Evolutionary conservation across 2,797 vertebrate genomes (phyloP).

Genomic region (Helicolenus hilgendorfi): DNA sequence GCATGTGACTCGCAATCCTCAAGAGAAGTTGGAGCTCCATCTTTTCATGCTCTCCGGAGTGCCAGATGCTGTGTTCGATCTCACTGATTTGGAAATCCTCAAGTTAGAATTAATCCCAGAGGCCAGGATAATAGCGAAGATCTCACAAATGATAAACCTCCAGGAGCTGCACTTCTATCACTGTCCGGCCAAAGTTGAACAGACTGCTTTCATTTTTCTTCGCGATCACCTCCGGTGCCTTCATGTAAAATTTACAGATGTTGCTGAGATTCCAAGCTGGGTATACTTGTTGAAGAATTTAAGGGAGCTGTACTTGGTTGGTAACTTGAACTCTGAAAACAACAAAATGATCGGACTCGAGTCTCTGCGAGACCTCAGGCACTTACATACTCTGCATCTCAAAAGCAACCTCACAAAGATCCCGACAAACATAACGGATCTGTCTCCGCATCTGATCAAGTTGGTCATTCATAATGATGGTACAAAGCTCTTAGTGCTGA

Average conservation of each 20-base stretch:
- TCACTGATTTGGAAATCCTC: conserved; percentile 96
- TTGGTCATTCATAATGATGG: conserved; percentile 98
- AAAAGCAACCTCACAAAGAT: conserved; percentile 99
- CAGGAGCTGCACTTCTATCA: conserved; percentile 98
- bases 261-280: conserved; percentile 98
- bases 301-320: conserved; percentile 96
- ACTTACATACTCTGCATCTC: conserved; percentile 96
- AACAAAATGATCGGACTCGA: conserved; percentile 99
- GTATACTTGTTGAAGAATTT: conserved; percentile 97
- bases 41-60: conserved; percentile 98
- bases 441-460: conserved; percentile 96
- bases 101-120: conserved; percentile 98
- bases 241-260: conserved; percentile 99
- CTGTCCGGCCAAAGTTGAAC: conserved; percentile 98
- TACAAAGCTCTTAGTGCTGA: conserved; percentile 97
- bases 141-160: conserved; percentile 98
- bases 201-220: conserved; percentile 98
- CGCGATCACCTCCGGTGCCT: conserved; percentile 98
- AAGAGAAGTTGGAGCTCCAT: conserved; percentile 97
- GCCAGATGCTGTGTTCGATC: conserved; percentile 97
- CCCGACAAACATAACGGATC: conserved; percentile 98
- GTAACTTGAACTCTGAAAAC: conserved; percentile 98
- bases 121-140: conserved; percentile 97
- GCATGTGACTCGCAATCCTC: conserved; percentile 95
- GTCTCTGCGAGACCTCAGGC: conserved; percentile 96